Evolutionary conservation across 2,888 invertebrate species (phyloP).

Genomic region (Athetis lepigone): DNA sequence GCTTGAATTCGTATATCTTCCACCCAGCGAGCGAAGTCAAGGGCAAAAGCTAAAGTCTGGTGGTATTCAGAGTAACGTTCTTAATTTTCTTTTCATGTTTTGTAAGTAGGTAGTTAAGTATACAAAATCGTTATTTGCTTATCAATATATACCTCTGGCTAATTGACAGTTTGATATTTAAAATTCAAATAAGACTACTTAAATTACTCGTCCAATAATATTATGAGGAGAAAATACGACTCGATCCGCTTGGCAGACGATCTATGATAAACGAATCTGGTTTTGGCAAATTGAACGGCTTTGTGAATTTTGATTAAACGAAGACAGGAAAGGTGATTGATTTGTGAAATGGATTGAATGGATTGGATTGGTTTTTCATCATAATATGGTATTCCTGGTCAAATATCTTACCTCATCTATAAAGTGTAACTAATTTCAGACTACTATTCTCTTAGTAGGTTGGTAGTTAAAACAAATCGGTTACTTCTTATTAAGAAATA

Average conservation of each 20-base stretch:
- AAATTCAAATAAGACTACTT: slow-evolving; percentile 34
- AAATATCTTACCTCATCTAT: too few species aligned
- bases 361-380: not conserved
- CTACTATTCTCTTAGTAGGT: too few species aligned
- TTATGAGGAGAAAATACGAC: slow-evolving; percentile 41
- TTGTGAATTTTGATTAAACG: slow-evolving; percentile 6
- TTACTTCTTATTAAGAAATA: too few species aligned
- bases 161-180: slow-evolving; percentile 54
- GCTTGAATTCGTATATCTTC: too few species aligned
- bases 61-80: not conserved
- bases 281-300: slow-evolving; percentile 30
- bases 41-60: too few species aligned
- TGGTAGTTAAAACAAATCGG: too few species aligned
- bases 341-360: not conserved
- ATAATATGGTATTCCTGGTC: not conserved
- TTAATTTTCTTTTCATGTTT: slow-evolving; percentile 22
- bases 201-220: slow-evolving; percentile 21
- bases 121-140: slow-evolving; percentile 25
- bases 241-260: slow-evolving; percentile 16
- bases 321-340: not conserved
- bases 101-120: too few species aligned
- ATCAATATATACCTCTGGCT: slow-evolving; percentile 35
- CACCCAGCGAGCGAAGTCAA: too few species aligned
- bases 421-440: too few species aligned
- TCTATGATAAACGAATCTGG: slow-evolving; percentile 26